phyloP scores from a whole-genome alignment of 2,113 vertebrate genomes.

The Zingel zingel region DNA sequence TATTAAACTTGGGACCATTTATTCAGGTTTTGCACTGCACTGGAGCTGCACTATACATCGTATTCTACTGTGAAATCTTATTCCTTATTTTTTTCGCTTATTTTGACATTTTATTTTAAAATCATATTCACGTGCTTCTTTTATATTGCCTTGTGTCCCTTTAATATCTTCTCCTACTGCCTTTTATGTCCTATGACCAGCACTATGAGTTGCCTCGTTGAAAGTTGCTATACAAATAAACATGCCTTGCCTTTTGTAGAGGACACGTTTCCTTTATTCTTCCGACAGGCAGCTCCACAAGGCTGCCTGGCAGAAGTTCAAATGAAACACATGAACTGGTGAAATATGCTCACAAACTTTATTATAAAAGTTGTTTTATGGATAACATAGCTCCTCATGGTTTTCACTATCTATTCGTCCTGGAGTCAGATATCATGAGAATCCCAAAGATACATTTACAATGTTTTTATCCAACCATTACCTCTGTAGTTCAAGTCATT shows the following conservation, averaged over 20 bases:
- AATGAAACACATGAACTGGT: conserved; percentile 36
- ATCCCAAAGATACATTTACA: conserved; percentile 11
- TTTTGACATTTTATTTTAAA: not conserved
- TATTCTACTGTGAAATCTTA: not conserved
- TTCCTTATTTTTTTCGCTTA: not conserved
- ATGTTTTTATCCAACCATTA: conserved; percentile 13
- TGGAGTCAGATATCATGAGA: conserved; percentile 18
- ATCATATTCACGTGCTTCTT: not conserved
- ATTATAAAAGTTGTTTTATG: conserved; percentile 40
- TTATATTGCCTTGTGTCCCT: not conserved
- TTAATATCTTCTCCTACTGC: not conserved
- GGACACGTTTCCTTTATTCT: conserved; percentile 17
- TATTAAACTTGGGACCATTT: not conserved
- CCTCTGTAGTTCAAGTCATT: not conserved
- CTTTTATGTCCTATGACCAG: not conserved
- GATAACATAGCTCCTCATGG: conserved; percentile 3
- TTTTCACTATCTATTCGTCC: conserved; percentile 21
- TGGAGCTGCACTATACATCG: not conserved
- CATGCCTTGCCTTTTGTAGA: not conserved
- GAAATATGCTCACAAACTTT: conserved; percentile 22
- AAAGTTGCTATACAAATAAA: conserved; percentile 3
- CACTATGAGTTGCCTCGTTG: not conserved
- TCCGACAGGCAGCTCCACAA: not conserved
- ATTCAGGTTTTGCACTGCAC: not conserved
- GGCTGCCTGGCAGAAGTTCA: conserved; percentile 1